Conservation (phyloP, 2,888 invertebrate species). For the Nasonia oneida region DNA sequence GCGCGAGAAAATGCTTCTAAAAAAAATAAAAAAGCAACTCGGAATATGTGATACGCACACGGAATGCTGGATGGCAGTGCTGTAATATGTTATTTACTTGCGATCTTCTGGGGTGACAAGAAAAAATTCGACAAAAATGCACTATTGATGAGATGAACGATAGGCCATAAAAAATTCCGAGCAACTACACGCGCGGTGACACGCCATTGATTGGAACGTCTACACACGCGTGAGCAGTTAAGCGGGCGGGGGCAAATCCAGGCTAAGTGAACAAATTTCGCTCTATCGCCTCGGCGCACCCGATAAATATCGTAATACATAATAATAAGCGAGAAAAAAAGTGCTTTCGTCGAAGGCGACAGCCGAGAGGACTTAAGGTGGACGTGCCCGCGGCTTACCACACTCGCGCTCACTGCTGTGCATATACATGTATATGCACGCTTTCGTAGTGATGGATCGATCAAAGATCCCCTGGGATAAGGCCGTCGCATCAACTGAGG, state of each 20-base stretch:
- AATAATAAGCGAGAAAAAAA: slow-evolving; percentile 55
- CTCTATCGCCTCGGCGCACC: slow-evolving; percentile 8
- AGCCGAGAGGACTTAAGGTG: slow-evolving; percentile 43
- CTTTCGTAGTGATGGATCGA: slow-evolving; percentile 73
- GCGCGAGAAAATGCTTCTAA: not conserved
- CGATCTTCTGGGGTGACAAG: not conserved
- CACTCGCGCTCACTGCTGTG: not conserved
- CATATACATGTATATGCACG: slow-evolving; percentile 33
- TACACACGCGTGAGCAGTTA: not conserved
- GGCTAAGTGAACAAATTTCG: slow-evolving; percentile 50
- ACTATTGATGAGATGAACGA: slow-evolving; percentile 3
- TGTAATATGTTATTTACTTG: not conserved
- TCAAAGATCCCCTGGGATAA: slow-evolving; percentile 75
- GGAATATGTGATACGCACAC: too few species aligned
- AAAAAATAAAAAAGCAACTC: not conserved
- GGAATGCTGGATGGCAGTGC: not conserved
- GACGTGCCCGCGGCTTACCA: not conserved
- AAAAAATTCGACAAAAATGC: not conserved
- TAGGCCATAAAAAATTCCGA: not conserved
- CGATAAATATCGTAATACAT: slow-evolving; percentile 58
- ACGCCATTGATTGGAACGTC: not conserved
- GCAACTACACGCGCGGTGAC: not conserved
- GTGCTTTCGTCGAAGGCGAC: not conserved
- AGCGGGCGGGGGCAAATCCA: slow-evolving; percentile 1
- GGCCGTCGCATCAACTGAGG: slow-evolving; percentile 74